A percentile compares a stretch with the other conserved stretches of the same genome.
phyloP scores from a whole-genome alignment of 2,888 invertebrate genomes.

The Craniophora ligustri region DNA sequence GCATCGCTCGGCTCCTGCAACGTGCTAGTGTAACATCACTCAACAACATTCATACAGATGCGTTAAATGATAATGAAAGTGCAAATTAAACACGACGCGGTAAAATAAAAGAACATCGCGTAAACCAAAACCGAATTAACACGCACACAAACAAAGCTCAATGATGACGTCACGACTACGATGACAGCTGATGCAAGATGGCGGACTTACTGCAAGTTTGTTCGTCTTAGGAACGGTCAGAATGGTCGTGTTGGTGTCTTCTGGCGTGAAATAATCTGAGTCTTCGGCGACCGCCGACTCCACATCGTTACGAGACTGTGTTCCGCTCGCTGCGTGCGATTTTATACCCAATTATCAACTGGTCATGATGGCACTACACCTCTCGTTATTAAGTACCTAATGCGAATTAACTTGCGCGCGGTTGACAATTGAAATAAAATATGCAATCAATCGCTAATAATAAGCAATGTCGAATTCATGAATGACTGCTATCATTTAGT shows the following conservation, averaged over 20 bases:
- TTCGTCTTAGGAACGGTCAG: slow-evolving; percentile 88
- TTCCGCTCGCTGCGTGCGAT: slow-evolving; percentile 62
- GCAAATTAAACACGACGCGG: slow-evolving; percentile 72
- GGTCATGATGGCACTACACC: slow-evolving; percentile 22
- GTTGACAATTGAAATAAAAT: neutral
- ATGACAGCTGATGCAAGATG: slow-evolving; percentile 56
- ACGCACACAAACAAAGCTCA: slow-evolving; percentile 57
- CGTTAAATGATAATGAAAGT: slow-evolving; percentile 66
- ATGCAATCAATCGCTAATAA: slow-evolving; percentile 21
- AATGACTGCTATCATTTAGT: slow-evolving; percentile 8
- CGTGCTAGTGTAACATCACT: slow-evolving; percentile 37
- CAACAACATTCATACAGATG: slow-evolving; percentile 47
- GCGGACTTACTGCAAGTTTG: slow-evolving; percentile 75
- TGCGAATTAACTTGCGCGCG: neutral
- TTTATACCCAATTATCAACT: slow-evolving; percentile 53
- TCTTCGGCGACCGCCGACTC: slow-evolving; percentile 90
- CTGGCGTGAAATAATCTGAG: slow-evolving; percentile 94
- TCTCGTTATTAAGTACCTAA: neutral
- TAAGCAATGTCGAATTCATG: slow-evolving; percentile 31
- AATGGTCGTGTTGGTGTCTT: slow-evolving; percentile 91
- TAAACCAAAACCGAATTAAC: slow-evolving; percentile 59
- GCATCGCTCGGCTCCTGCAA: slow-evolving; percentile 45
- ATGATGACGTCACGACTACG: slow-evolving; percentile 56
- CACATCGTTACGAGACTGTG: slow-evolving; percentile 68
- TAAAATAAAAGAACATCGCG: slow-evolving; percentile 57